Base-by-base conservation (phyloP, 2,797 vertebrate species). In the Acanthurus leucopareius region DNA sequence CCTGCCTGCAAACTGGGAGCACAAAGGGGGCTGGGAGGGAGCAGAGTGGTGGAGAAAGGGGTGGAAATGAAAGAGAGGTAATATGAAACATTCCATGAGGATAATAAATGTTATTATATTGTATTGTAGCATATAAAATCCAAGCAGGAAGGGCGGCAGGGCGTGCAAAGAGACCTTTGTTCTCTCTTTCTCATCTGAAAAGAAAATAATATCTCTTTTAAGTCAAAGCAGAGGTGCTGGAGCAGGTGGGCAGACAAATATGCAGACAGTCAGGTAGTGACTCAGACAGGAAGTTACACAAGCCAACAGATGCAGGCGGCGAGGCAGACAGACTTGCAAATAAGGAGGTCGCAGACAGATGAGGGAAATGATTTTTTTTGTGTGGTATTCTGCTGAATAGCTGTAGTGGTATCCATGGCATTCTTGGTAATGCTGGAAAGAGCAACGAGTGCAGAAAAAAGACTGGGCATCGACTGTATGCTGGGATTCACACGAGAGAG, bases 331-430 rank as follows among this genome's bases (percentile, higher is more conserved):
- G 35, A 68, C 72, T 73, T 47, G 58, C 75, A 86, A 82, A 83
- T 73, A 64, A 86, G 69, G 75, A 82, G 74, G 68, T 65, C 35
- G 58, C 76, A 88, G 80, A 89, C 75, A 87, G 68, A 77, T 73
- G 79, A 75, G 68, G 77, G 71, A 83, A 67, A 71, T 77, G 2
- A 67, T n/a, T 63, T 51, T 83, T 70, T 77, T 57, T 65, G 64
- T 82, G 65, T 80, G 85, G 82, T 82, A 77, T 89, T 85, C 82
- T 70, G 71, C 80, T 86, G 85, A 92, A 92, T 91, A 90, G 86
- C 84, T 88, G 83, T 90, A 86, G 91, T 82, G 80, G 95, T 95
- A 87, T 93, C 95, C 92, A 96, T 80, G 87, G 86, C 68, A 44
- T 81, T 88, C 82, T 86, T 72, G 59, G 86, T 47, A 73, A 66